Percentiles rank a stretch among this genome's conserved stretches.
Conservation (phyloP, 2,888 invertebrate species). For the Orthonevra nobilis region DNA sequence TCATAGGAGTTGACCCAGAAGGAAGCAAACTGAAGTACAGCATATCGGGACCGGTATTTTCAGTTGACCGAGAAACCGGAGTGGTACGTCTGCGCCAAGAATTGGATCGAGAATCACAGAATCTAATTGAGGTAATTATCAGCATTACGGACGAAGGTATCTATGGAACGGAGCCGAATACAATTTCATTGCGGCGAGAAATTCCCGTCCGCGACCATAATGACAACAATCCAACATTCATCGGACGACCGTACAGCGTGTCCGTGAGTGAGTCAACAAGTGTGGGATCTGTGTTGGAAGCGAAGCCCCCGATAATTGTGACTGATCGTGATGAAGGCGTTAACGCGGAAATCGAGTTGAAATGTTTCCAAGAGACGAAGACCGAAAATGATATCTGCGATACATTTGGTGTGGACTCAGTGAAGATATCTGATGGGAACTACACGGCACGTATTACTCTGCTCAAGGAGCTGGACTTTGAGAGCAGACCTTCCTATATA, state of each 20-base stretch:
- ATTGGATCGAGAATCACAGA: slow-evolving; percentile 87
- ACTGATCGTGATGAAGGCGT: slow-evolving; percentile 87
- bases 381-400: slow-evolving; percentile 86
- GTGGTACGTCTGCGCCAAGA: slow-evolving; percentile 86
- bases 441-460: slow-evolving; percentile 86
- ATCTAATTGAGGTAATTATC: slow-evolving; percentile 88
- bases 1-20: slow-evolving; percentile 86
- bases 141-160: slow-evolving; percentile 89
- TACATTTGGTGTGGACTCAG: slow-evolving; percentile 85
- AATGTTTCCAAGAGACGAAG: slow-evolving; percentile 83
- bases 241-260: slow-evolving; percentile 87
- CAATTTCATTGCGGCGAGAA: slow-evolving; percentile 88
- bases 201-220: slow-evolving; percentile 90
- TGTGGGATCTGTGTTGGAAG: slow-evolving; percentile 83
- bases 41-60: slow-evolving; percentile 90
- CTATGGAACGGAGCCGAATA: slow-evolving; percentile 87
- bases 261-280: slow-evolving; percentile 86
- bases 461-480: slow-evolving; percentile 87
- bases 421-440: slow-evolving; percentile 85
- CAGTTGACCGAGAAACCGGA: slow-evolving; percentile 88
- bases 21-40: slow-evolving; percentile 87
- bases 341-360: slow-evolving; percentile 86
- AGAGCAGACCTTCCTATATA: slow-evolving; percentile 87
- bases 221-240: slow-evolving; percentile 89
- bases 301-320: slow-evolving; percentile 84